Base-by-base conservation (phyloP, 1,140 invertebrate genomes). In the Zaprionus taronus region DNA sequence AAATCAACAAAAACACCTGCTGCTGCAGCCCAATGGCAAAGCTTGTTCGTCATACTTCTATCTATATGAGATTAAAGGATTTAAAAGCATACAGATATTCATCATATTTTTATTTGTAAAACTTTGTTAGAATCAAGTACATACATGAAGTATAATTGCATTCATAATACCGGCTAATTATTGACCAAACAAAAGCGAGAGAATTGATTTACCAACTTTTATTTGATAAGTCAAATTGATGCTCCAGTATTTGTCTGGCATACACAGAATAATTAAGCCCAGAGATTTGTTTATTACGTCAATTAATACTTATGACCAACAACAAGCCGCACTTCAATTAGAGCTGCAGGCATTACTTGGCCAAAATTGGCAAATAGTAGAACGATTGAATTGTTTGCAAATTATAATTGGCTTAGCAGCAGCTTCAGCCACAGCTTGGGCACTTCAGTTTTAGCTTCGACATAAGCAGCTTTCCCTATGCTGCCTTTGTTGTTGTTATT, bases 1-100 rank as follows among this genome's bases (percentile, higher is more conserved):
- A 72, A 62, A 76, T 69, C 83, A 79, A 47, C 41, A 67, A 47
- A 28, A 69, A 36, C 61, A 65, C 41, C 44, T 67, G 66, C 63
- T 44, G 41, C 28, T 47, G 26, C 12, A 12, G 51, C 72, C 53
- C 36, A 47, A 20, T 14, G 67, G 51, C 53, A 47, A 17, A 51
- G 20, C 2, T 34, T 49, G 55, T 12, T 22, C 17, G 17, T 28
- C 6, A 14, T 11, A 2, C 26, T 28, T 6, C 1, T 6, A 28
- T 28, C 26, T 28, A 28, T 12, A 36, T 22, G 14, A 63, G 11
- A 24, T 24, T 36, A 53, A 36, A 44, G 38, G 24, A 26, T 61
- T 51, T 24, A 14, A 51, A 49, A 22, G 47, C 47, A 11, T 51
- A 14, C 12, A 5, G 17, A 49, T 20, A 49, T 22, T 9, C 9